phyloP scores from a whole-genome alignment of 2,797 vertebrate genomes.

The Lutjanus campechanus region DNA sequence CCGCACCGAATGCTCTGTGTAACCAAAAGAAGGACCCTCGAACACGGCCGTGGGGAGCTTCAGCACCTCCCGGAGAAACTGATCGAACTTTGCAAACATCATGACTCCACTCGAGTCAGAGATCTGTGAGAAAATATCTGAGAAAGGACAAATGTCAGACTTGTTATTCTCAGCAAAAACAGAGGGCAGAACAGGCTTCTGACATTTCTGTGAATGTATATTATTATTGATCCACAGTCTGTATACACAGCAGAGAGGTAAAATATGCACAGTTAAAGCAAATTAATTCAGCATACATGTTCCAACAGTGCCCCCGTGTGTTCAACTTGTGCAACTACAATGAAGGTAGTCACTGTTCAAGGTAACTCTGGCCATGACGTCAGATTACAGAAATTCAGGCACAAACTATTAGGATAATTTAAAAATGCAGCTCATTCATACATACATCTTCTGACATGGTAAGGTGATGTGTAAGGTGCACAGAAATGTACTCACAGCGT shows the following conservation, averaged over 20 bases:
- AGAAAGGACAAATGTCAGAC: conserved; percentile 51
- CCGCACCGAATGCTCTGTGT: conserved; percentile 93
- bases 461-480: not conserved
- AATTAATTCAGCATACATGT: not conserved
- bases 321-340: conserved; percentile 57
- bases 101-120: conserved; percentile 93
- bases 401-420: not conserved
- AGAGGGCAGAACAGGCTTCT: conserved; percentile 8
- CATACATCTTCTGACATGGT: not conserved
- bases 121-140: conserved; percentile 98
- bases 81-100: conserved; percentile 95
- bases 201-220: conserved; percentile 50
- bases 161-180: conserved; percentile 8
- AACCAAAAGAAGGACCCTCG: conserved; percentile 97
- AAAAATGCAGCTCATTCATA: not conserved
- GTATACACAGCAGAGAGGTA: not conserved
- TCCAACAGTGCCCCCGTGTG: conserved; percentile 68
- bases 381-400: not conserved
- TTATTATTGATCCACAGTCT: conserved; percentile 35
- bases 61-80: conserved; percentile 94
- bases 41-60: conserved; percentile 97
- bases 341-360: not conserved
- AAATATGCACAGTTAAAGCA: conserved; percentile 10
- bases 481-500: conserved; percentile 85
- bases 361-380: not conserved